A percentile compares a stretch with the other conserved stretches of the same genome.
Evolutionary conservation across 2,113 vertebrate genomes (phyloP).

Genomic region (Cromileptes altivelis): DNA sequence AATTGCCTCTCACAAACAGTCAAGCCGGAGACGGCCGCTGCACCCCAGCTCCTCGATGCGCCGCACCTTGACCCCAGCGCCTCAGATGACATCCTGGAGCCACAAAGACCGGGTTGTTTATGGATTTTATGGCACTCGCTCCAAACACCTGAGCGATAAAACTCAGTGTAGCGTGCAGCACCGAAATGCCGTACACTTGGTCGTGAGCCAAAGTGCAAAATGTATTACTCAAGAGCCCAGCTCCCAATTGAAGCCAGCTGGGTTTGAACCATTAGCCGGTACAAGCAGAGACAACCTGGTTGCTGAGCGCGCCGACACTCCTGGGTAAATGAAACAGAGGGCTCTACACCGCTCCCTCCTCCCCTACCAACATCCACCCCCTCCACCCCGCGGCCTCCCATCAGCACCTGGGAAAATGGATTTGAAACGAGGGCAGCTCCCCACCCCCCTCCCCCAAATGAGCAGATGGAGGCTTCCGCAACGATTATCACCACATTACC

Average conservation of each 20-base stretch:
- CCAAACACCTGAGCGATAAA: conserved; percentile 75
- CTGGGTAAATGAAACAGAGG: conserved; percentile 73
- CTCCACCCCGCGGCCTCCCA: conserved; percentile 70
- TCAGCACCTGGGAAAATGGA: conserved; percentile 83
- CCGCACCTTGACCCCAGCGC: conserved; percentile 61
- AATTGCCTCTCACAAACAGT: conserved; percentile 80
- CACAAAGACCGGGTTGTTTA: conserved; percentile 48
- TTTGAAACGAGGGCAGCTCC: conserved; percentile 78
- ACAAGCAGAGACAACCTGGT: conserved; percentile 77
- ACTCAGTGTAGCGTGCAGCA: conserved; percentile 45
- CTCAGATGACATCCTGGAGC: conserved; percentile 34
- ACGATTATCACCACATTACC: conserved; percentile 86
- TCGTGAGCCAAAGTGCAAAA: conserved; percentile 77
- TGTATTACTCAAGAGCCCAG: conserved; percentile 62
- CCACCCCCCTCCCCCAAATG: conserved; percentile 43
- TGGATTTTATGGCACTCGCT: conserved; percentile 63
- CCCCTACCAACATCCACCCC: conserved; percentile 47
- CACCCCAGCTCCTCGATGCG: not conserved
- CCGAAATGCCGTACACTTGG: conserved; percentile 55
- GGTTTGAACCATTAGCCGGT: conserved; percentile 74
- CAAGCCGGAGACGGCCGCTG: conserved; percentile 36
- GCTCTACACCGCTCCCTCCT: conserved; percentile 29
- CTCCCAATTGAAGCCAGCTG: conserved; percentile 78
- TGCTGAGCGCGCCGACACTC: conserved; percentile 58
- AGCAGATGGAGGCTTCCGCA: conserved; percentile 84